These are phyloP conservation scores for Nematostella vectensis DNA, from an alignment of 92 coral and sea anemone species.

Conservation along the genomic window DNA sequence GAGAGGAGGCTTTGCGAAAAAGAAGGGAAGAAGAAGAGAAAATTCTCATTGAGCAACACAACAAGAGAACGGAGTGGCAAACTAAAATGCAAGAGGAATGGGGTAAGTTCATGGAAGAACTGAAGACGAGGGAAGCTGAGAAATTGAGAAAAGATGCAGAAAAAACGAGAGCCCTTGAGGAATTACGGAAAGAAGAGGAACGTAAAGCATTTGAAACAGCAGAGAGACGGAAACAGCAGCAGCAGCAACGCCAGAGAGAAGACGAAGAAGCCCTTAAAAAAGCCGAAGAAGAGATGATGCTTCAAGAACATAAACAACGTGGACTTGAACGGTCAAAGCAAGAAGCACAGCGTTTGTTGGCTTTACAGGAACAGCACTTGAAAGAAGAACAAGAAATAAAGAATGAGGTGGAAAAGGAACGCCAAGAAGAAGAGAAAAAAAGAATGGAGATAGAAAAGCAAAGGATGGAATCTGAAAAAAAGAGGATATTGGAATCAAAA, in stretches of 20 bases:
- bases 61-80: constrained; percentile 33
- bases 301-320: constrained; percentile 40
- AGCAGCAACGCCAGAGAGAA: constrained; percentile 47
- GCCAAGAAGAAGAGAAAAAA: constrained; percentile 30
- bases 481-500: constrained; percentile 29
- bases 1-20: constrained; percentile 42
- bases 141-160: constrained; percentile 15
- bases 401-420: constrained; percentile 22
- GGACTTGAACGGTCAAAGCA: constrained; percentile 33
- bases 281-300: constrained; percentile 31
- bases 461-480: constrained; percentile 18
- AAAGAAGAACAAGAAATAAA: constrained; percentile 30
- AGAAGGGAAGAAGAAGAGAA: constrained; percentile 42
- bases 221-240: constrained; percentile 21
- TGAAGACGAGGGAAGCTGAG: constrained; percentile 14
- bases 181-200: constrained; percentile 23
- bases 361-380: constrained; percentile 34
- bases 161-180: constrained; percentile 12
- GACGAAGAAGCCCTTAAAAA: constrained; percentile 47
- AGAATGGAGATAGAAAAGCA: constrained; percentile 21
- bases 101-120: constrained; percentile 18
- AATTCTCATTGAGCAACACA: constrained; percentile 21
- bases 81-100: constrained; percentile 39
- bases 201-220: constrained; percentile 17
- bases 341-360: constrained; percentile 34